Conservation (phyloP, 2,888 invertebrate genomes). For the Drosophila cognata region DNA sequence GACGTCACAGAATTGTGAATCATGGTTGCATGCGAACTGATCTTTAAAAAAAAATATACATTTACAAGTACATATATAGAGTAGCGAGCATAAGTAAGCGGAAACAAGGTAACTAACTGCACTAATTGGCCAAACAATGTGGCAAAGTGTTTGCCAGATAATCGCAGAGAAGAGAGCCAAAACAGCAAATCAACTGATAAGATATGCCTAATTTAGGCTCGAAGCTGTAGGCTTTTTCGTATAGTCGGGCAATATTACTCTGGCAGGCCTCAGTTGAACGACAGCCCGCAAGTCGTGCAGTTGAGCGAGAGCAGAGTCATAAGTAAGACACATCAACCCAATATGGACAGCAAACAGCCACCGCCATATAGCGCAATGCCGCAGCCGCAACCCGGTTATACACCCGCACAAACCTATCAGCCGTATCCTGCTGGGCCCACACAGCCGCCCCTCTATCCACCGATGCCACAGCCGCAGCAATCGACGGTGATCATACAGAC, state of each 20-base stretch:
- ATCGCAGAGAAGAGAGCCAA: conserved; percentile 19
- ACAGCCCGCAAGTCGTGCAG: conserved; percentile 44
- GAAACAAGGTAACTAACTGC: conserved; percentile 29
- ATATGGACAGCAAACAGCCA: conserved; percentile 76
- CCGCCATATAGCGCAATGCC: conserved; percentile 75
- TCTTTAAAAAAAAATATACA: conserved; percentile 2
- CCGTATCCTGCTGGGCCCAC: conserved; percentile 73
- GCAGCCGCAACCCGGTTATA: conserved; percentile 63
- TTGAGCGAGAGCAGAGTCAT: conserved; percentile 15
- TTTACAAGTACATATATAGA: background rate
- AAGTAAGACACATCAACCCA: background rate
- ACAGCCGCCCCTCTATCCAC: conserved; percentile 65
- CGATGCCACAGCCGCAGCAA: conserved; percentile 60
- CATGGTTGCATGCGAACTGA: conserved; percentile 15
- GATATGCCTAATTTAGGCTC: conserved; percentile 22
- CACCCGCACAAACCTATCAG: conserved; percentile 82
- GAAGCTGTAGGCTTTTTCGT: background rate
- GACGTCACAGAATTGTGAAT: conserved; percentile 38
- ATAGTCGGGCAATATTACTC: background rate
- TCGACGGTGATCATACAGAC: conserved; percentile 80
- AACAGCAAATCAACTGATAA: conserved; percentile 32
- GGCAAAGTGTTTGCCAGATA: conserved; percentile 21
- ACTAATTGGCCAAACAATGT: conserved; percentile 24
- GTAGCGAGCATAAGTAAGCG: conserved; percentile 5
- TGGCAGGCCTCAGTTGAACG: conserved; percentile 45